phyloP scores from a whole-genome alignment of 1,140 invertebrate genomes.

The Hirudo medicinalis region DNA sequence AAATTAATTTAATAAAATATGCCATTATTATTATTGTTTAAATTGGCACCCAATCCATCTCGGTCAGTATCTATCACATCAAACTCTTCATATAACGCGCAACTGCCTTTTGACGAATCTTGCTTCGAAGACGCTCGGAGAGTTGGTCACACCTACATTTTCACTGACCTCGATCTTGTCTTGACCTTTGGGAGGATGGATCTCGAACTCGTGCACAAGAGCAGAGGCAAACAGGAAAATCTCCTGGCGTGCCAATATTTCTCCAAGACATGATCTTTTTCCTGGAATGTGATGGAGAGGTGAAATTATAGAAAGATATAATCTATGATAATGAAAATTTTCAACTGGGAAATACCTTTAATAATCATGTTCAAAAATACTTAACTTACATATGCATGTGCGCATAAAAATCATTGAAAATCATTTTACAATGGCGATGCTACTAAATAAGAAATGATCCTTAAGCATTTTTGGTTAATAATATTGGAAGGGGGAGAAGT shows the following conservation, averaged over 20 bases:
- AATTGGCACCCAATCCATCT: background rate
- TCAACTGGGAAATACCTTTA: too few species aligned
- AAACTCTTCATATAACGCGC: too few species aligned
- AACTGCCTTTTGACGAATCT: background rate
- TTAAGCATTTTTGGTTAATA: too few species aligned
- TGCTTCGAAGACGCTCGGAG: background rate
- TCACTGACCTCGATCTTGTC: background rate
- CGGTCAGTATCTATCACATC: too few species aligned
- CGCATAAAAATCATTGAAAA: too few species aligned
- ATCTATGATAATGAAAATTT: too few species aligned
- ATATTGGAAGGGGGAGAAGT: too few species aligned
- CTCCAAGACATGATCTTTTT: slow-evolving; percentile 26
- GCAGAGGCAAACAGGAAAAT: slow-evolving; percentile 27
- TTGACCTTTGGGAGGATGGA: slow-evolving; percentile 13
- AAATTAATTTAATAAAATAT: background rate
- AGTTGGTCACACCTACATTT: background rate
- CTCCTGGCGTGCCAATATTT: slow-evolving; percentile 27
- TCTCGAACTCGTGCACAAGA: slow-evolving; percentile 27
- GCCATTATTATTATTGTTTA: background rate
- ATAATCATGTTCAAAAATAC: too few species aligned
- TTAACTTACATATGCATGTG: too few species aligned
- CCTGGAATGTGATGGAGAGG: slow-evolving; percentile 14
- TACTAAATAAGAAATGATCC: too few species aligned
- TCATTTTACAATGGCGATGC: too few species aligned
- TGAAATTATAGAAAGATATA: too few species aligned